Conservation (phyloP, 2,888 invertebrate species). For the Agriopis leucophaearia region DNA sequence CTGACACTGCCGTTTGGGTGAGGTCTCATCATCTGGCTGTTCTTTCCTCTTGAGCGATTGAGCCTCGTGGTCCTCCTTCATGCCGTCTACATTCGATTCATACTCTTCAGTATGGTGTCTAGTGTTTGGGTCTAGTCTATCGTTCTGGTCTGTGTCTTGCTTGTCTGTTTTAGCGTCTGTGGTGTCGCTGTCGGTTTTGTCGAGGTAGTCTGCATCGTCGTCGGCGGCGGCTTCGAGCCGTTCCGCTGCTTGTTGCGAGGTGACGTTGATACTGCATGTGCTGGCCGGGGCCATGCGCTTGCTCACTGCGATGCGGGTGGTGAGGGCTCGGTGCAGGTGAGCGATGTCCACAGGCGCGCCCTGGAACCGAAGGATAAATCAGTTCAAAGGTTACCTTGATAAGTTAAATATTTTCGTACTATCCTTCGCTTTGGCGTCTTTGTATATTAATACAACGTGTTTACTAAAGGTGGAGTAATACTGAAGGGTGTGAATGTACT, state of each 20-base stretch:
- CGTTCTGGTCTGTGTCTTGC: conserved; percentile 31
- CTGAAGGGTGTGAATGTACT: too few species aligned
- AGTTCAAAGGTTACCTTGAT: neutral
- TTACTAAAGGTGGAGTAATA: too few species aligned
- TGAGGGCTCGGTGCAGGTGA: conserved; percentile 71
- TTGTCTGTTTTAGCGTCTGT: conserved; percentile 2
- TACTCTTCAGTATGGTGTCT: conserved; percentile 65
- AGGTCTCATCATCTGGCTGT: conserved; percentile 66
- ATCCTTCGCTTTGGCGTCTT: too few species aligned
- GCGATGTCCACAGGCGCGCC: conserved; percentile 76
- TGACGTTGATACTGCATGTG: conserved; percentile 56
- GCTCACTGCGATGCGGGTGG: conserved; percentile 67
- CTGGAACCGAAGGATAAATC: conserved; percentile 53
- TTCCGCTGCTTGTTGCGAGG: conserved; percentile 71
- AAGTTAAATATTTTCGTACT: too few species aligned
- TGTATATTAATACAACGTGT: too few species aligned
- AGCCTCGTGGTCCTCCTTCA: conserved; percentile 58
- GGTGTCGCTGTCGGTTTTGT: conserved; percentile 58
- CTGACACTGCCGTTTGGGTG: conserved; percentile 81
- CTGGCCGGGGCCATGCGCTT: conserved; percentile 51
- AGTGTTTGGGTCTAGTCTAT: conserved; percentile 59
- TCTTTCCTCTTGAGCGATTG: conserved; percentile 75
- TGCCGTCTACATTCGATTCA: conserved; percentile 59
- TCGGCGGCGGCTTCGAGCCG: conserved; percentile 69
- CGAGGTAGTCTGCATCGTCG: conserved; percentile 64